Base-by-base conservation (phyloP, 2,113 vertebrate species). In the Gadus chalcogrammus region DNA sequence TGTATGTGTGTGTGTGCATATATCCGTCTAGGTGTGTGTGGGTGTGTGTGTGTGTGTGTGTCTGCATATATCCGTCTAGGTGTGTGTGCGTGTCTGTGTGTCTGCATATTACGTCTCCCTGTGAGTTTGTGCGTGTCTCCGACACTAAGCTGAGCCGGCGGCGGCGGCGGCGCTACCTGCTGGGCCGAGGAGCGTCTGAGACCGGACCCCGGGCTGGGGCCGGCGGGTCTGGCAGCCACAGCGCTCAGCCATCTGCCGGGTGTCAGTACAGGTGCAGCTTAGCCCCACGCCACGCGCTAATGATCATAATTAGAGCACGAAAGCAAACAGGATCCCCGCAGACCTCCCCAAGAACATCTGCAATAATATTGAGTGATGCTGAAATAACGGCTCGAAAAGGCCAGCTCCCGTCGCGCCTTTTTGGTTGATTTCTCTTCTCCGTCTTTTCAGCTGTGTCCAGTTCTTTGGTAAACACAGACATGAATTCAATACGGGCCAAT, bases 261-360 rank as follows among this genome's bases (percentile, higher is more conserved):
- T 61, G 83, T 78, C 77, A 72, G 61, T 73, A 70, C 74, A 78
- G 80, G 71, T 80, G 83, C 77, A 81, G 69, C 35, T 76, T 71
- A 66, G 71, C 65, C 48, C 81, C 85, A 74, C 27, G 66, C 76
- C 68, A 80, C 58, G 81, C 67, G 69, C 71, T 87, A 91, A 90
- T 81, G 79, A 84, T 83, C 72, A 63, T 84, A 83, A 89, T 91
- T 74, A 84, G 65, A 81, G 85, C 65, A 53, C 2, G 59, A 73
- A 74, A 55, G 70, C 63, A 75, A 62, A 73, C 70, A 4, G 20
- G 52, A 74, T 79, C 75, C 73, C 72, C 27, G 61, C 58, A 27
- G 74, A 80, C 20, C 64, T 15, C 31, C 52, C 15, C 58, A 48
- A 60, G 76, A 81, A 69, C 78, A 78, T 67, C 69, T 73, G 76